phyloP scores from a whole-genome alignment of 2,888 invertebrate species.

The Euphydryas editha region DNA sequence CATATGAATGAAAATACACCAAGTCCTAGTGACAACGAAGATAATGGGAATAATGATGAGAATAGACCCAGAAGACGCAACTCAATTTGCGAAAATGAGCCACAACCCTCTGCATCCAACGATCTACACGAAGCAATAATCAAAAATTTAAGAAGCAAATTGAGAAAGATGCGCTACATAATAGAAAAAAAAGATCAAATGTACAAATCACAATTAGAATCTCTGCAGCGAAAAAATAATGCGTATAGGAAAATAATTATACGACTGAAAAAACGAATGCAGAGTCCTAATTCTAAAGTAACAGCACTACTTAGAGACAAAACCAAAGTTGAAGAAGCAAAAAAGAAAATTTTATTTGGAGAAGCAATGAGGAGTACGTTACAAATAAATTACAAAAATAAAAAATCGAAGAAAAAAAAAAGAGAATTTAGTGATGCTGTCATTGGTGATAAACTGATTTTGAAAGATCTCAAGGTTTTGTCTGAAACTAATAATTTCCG shows the following conservation, averaged over 20 bases:
- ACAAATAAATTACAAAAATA: not conserved
- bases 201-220: too few relatives aligned
- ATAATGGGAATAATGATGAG: too few relatives aligned
- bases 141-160: not conserved
- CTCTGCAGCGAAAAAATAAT: not conserved
- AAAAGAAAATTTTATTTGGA: conserved; percentile 6
- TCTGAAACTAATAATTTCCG: not conserved
- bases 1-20: too few relatives aligned
- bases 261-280: not conserved
- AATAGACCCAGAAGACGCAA: too few relatives aligned
- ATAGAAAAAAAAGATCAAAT: too few relatives aligned
- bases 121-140: not conserved
- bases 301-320: not conserved
- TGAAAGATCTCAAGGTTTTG: not conserved
- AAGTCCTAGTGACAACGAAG: too few relatives aligned
- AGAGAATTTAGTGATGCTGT: conserved; percentile 1
- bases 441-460: not conserved
- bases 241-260: conserved; percentile 8
- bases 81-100: too few relatives aligned
- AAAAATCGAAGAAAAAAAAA: conserved; percentile 4
- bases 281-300: conserved; percentile 8
- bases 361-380: not conserved
- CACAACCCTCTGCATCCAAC: too few relatives aligned
- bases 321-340: not conserved
- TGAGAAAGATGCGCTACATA: too few relatives aligned